Conservation (phyloP, 2,888 invertebrate genomes). For the Venusia cambrica region DNA sequence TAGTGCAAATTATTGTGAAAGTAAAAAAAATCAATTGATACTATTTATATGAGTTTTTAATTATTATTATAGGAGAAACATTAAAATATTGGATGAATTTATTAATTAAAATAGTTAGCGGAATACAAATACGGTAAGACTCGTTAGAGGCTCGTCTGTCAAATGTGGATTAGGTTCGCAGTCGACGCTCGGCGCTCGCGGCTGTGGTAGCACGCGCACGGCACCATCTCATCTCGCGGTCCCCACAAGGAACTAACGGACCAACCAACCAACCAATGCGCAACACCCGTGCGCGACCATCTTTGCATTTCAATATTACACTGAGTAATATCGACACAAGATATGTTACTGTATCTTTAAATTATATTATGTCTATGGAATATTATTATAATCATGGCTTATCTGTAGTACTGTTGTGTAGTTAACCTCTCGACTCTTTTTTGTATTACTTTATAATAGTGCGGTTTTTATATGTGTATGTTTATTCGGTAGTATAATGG, state of each 20-base stretch:
- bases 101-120: slow-evolving; percentile 82
- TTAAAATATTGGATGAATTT: slow-evolving; percentile 81
- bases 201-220: slow-evolving; percentile 22
- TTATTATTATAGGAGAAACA: slow-evolving; percentile 79
- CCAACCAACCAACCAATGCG: slow-evolving; percentile 8
- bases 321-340: slow-evolving; percentile 66
- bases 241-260: slow-evolving; percentile 1
- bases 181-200: slow-evolving; percentile 31
- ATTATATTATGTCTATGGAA: slow-evolving; percentile 66
- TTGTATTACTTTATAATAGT: slow-evolving; percentile 76
- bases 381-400: slow-evolving; percentile 78
- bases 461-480: slow-evolving; percentile 81
- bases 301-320: slow-evolving; percentile 62
- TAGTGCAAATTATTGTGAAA: slow-evolving; percentile 79
- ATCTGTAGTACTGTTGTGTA: slow-evolving; percentile 79
- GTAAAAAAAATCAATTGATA: slow-evolving; percentile 77
- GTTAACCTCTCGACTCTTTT: slow-evolving; percentile 77
- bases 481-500: slow-evolving; percentile 77
- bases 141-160: slow-evolving; percentile 78
- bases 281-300: slow-evolving; percentile 45
- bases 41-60: slow-evolving; percentile 81
- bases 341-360: slow-evolving; percentile 71
- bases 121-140: slow-evolving; percentile 80
- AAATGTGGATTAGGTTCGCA: slow-evolving; percentile 49
- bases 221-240: neutral